Evolutionary conservation across 64 coral and sea anemone species (phyloP).

Genomic region (Pocillopora damicornis): DNA sequence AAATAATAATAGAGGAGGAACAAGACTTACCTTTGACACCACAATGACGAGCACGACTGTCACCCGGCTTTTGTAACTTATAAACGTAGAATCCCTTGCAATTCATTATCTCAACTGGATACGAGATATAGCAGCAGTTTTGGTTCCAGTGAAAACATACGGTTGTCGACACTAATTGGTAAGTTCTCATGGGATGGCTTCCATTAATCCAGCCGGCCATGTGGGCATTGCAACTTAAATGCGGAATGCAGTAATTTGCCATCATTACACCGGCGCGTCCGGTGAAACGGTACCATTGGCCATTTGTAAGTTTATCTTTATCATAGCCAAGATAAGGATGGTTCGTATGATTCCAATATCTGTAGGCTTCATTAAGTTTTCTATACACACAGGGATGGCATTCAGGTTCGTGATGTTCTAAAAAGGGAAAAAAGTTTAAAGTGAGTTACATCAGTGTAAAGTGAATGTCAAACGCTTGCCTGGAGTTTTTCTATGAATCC

Average conservation of each 20-base stretch:
- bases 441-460: too few species aligned
- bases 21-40: not conserved
- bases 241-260: constrained; percentile 28
- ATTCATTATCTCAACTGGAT: constrained; percentile 21
- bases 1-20: not conserved
- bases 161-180: not conserved
- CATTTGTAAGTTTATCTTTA: not conserved
- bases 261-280: constrained; percentile 33
- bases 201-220: constrained; percentile 43
- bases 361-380: not conserved
- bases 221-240: constrained; percentile 17
- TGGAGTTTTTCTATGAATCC: too few species aligned
- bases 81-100: constrained; percentile 53
- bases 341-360: not conserved
- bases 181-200: constrained; percentile 14
- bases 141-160: constrained; percentile 15
- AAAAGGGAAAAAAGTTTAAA: not conserved
- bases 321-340: not conserved
- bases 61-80: not conserved
- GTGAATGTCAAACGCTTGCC: too few species aligned
- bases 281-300: constrained; percentile 52
- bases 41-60: constrained; percentile 16
- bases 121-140: constrained; percentile 16
- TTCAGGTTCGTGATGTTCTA: not conserved
- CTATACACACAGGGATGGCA: not conserved